Percentiles rank a stretch among this genome's conserved stretches.
These are phyloP conservation scores for Diplosoma virens DNA, from an alignment of 23 tunicate genomes.

Conservation along the genomic window DNA sequence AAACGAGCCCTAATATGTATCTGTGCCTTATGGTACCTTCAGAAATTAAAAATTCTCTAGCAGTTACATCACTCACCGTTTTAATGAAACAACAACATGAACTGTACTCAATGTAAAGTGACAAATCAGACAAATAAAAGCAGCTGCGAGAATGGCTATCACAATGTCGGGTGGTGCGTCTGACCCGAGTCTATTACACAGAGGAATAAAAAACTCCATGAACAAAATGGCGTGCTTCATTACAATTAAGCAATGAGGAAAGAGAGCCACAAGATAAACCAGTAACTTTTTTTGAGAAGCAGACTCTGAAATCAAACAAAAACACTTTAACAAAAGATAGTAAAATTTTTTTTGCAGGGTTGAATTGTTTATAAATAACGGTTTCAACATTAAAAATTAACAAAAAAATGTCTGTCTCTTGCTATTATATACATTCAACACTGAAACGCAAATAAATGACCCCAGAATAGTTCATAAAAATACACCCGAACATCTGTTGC, in stretches of 20 bases:
- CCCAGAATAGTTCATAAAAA: too few species aligned
- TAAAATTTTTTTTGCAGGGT: too few species aligned
- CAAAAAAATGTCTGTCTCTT: background rate
- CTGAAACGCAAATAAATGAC: too few species aligned
- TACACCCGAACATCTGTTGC: too few species aligned
- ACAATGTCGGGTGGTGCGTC: slow-evolving; percentile 69
- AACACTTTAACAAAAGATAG: background rate
- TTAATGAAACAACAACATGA: slow-evolving; percentile 37
- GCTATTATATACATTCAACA: too few species aligned
- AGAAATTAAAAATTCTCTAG: too few species aligned
- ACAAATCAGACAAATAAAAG: background rate
- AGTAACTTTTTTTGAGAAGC: background rate
- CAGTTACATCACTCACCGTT: slow-evolving; percentile 66
- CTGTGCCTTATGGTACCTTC: too few species aligned
- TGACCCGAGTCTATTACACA: slow-evolving; percentile 69
- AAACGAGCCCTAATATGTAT: too few species aligned
- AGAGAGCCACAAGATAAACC: background rate
- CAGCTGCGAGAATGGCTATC: slow-evolving; percentile 36
- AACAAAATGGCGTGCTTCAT: slow-evolving; percentile 29
- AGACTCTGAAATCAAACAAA: background rate
- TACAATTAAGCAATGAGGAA: slow-evolving; percentile 23
- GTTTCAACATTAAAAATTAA: too few species aligned
- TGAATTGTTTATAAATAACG: background rate
- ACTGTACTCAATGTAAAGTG: slow-evolving; percentile 11
- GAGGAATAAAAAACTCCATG: slow-evolving; percentile 65